Conservation (phyloP, 2,113 vertebrate genomes). For the Galeopterus variegatus region DNA sequence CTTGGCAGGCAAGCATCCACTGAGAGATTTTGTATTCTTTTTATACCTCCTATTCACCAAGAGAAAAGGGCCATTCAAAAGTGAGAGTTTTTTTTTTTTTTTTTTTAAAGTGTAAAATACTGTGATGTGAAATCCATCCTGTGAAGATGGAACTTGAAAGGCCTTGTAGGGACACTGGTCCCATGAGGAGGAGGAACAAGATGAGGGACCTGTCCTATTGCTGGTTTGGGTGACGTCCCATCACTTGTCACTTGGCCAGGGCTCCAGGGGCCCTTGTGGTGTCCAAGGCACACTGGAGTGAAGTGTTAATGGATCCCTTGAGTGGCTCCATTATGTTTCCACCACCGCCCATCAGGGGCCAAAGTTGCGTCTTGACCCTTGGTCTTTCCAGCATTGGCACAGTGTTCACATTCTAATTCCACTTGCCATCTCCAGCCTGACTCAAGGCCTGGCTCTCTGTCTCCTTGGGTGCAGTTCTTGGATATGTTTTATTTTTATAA, state of each 20-base stretch:
- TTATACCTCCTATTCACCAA: background rate
- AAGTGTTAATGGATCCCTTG: no score
- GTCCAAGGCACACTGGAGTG: background rate
- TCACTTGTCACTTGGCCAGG: background rate
- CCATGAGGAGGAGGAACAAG: no score
- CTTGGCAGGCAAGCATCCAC: constrained; percentile 62
- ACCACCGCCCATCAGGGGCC: no score
- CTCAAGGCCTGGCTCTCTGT: background rate
- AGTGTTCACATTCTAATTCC: background rate
- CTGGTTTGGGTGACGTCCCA: background rate
- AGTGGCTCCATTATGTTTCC: background rate
- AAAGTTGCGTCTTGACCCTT: background rate
- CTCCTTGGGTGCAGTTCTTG: background rate
- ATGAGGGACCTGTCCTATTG: background rate
- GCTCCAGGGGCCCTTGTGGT: fast-evolving
- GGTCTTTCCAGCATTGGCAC: background rate
- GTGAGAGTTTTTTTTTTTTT: constrained; percentile 7
- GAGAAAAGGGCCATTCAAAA: constrained; percentile 60
- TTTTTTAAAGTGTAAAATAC: background rate
- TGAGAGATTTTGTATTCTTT: constrained; percentile 19
- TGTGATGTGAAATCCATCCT: background rate
- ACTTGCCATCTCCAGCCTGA: background rate
- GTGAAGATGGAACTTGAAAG: background rate
- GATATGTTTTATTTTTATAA: no score
- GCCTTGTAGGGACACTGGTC: background rate